A percentile compares a stretch with the other conserved stretches of the same genome.
Evolutionary conservation across 2,113 vertebrate genomes (phyloP).

Genomic region (Glaucidium brasilianum): DNA sequence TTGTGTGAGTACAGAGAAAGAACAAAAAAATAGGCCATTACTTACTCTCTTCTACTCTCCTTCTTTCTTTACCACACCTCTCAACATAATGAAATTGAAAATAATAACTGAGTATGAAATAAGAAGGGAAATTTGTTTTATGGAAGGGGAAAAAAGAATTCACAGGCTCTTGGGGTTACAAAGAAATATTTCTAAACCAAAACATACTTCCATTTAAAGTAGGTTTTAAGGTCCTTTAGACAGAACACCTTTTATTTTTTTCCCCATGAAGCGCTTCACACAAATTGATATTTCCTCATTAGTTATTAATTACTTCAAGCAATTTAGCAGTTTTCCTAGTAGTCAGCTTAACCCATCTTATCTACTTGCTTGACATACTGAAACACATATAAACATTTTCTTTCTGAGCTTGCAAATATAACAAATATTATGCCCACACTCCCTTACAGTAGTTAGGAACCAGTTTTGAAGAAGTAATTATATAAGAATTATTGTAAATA

Average conservation of each 20-base stretch:
- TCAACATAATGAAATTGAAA: neutral
- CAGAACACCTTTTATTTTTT: neutral
- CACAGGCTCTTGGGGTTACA: neutral
- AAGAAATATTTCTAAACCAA: neutral
- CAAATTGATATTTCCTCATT: neutral
- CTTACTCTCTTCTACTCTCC: neutral
- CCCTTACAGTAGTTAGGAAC: neutral
- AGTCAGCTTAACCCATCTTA: neutral
- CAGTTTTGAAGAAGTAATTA: neutral
- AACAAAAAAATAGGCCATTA: rapidly evolving
- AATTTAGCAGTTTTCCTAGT: neutral
- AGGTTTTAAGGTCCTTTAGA: neutral
- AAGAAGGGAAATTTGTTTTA: neutral
- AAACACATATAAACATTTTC: neutral
- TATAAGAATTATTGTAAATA: neutral
- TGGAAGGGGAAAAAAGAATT: neutral
- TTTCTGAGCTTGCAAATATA: neutral
- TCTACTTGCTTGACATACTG: neutral
- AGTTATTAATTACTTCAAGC: neutral
- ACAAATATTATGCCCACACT: neutral
- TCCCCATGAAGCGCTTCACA: neutral
- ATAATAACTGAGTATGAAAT: neutral
- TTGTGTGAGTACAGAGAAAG: neutral
- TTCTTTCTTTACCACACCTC: neutral
- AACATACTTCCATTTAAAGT: neutral